Evolutionary conservation across 2,888 invertebrate species (phyloP).

Genomic region (Aradus depressus): DNA sequence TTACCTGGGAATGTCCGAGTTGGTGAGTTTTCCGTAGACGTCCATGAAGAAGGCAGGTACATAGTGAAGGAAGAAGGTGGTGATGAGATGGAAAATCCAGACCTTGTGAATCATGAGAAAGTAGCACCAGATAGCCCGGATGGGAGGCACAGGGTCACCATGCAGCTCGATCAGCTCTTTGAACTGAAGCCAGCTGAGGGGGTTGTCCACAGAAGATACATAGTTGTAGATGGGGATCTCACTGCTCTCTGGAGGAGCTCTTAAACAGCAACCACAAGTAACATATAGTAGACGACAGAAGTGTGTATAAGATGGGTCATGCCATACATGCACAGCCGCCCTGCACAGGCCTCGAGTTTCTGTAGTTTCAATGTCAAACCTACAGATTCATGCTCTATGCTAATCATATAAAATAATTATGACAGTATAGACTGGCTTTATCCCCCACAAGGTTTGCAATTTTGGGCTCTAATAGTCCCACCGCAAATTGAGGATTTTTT

Average conservation of each 20-base stretch:
- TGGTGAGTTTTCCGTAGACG: constrained; percentile 46
- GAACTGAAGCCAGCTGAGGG: constrained; percentile 68
- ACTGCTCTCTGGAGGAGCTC: constrained; percentile 12
- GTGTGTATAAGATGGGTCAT: too few relatives aligned
- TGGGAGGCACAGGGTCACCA: constrained; percentile 27
- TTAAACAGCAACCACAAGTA: background rate
- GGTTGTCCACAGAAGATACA: constrained; percentile 68
- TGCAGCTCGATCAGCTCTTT: constrained; percentile 34
- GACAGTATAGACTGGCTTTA: too few relatives aligned
- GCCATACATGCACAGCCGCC: too few relatives aligned
- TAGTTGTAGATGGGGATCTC: constrained; percentile 46
- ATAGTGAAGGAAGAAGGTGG: constrained; percentile 54
- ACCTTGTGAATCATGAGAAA: constrained; percentile 48
- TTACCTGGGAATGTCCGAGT: constrained; percentile 52
- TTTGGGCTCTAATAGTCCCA: too few relatives aligned
- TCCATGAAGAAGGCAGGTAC: constrained; percentile 61
- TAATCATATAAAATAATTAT: too few relatives aligned
- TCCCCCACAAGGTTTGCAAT: too few relatives aligned
- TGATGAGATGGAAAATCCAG: constrained; percentile 42
- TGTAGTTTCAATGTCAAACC: too few relatives aligned
- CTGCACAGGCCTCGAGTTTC: too few relatives aligned
- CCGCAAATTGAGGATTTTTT: too few relatives aligned
- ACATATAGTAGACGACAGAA: too few relatives aligned
- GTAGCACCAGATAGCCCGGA: constrained; percentile 38
- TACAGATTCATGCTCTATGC: too few relatives aligned